Conservation (phyloP, 1,140 invertebrate genomes). For the Diploscapter pachys region DNA sequence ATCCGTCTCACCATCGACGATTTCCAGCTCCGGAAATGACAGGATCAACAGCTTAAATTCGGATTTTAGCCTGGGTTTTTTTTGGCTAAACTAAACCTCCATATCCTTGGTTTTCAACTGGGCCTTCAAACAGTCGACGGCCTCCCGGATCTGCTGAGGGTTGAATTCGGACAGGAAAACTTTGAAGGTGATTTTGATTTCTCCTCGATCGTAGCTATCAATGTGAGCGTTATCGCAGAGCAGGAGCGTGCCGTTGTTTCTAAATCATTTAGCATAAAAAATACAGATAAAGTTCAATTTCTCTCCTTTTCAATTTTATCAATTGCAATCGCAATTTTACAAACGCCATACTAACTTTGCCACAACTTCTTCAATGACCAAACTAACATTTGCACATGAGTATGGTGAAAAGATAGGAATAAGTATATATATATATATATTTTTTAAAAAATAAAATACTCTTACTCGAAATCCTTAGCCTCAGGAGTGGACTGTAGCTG, state of each 20-base stretch:
- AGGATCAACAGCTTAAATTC: constrained; percentile 43
- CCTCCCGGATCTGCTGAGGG: constrained; percentile 5
- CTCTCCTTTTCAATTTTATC: too few species aligned
- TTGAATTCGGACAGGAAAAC: constrained; percentile 17
- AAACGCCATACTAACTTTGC: too few species aligned
- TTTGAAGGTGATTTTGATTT: constrained; percentile 57
- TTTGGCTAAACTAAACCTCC: constrained; percentile 4
- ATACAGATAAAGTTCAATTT: constrained; percentile 2
- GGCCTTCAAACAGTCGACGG: constrained; percentile 6
- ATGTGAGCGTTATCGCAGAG: constrained; percentile 45
- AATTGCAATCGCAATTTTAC: too few species aligned
- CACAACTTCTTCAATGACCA: too few species aligned
- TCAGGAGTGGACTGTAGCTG: constrained; percentile 42
- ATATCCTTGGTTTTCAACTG: constrained; percentile 54
- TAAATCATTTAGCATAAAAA: constrained; percentile 14
- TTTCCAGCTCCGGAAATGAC: constrained; percentile 44
- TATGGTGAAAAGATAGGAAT: too few species aligned
- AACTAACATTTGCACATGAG: too few species aligned
- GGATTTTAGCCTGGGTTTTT: too few species aligned
- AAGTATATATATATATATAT: too few species aligned
- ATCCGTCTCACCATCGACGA: constrained; percentile 40
- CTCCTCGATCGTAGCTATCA: constrained; percentile 52
- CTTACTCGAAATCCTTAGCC: constrained; percentile 22
- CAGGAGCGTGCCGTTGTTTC: constrained; percentile 49
- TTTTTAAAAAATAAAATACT: too few species aligned